phyloP scores from a whole-genome alignment of 2,888 invertebrate species.

The Rapana venosa region DNA sequence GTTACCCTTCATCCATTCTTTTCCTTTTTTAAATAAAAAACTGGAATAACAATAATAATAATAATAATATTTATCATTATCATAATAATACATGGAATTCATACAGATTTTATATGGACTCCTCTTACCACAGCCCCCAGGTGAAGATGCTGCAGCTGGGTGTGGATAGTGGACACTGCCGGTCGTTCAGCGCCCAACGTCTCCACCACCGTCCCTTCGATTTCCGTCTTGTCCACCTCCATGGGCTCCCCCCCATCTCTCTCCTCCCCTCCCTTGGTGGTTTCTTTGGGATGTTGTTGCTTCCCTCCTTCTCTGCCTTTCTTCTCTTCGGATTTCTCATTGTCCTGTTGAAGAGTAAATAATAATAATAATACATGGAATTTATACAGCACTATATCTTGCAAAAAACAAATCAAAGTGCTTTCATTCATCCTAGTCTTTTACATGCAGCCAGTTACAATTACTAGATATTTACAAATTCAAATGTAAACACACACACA shows the following conservation, averaged over 20 bases:
- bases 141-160: conserved; percentile 79
- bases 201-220: conserved; percentile 87
- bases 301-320: conserved; percentile 37
- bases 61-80: too few relatives aligned
- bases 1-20: too few relatives aligned
- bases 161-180: conserved; percentile 88
- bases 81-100: too few relatives aligned
- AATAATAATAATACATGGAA: too few relatives aligned
- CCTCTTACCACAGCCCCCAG: conserved; percentile 52
- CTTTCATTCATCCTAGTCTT: too few relatives aligned
- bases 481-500: too few relatives aligned
- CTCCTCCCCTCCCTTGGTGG: conserved; percentile 44
- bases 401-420: too few relatives aligned
- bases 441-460: too few relatives aligned
- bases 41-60: too few relatives aligned
- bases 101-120: background rate
- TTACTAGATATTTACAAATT: too few relatives aligned
- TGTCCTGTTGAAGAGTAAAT: conserved; percentile 44
- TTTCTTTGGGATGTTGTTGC: conserved; percentile 43
- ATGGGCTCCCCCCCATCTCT: conserved; percentile 52
- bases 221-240: conserved; percentile 57
- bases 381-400: too few relatives aligned
- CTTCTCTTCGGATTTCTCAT: conserved; percentile 45
- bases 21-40: too few relatives aligned
- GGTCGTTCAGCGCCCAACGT: conserved; percentile 86